Base-by-base conservation (phyloP, 2,113 vertebrate genomes). In the Collichthys lucidus region DNA sequence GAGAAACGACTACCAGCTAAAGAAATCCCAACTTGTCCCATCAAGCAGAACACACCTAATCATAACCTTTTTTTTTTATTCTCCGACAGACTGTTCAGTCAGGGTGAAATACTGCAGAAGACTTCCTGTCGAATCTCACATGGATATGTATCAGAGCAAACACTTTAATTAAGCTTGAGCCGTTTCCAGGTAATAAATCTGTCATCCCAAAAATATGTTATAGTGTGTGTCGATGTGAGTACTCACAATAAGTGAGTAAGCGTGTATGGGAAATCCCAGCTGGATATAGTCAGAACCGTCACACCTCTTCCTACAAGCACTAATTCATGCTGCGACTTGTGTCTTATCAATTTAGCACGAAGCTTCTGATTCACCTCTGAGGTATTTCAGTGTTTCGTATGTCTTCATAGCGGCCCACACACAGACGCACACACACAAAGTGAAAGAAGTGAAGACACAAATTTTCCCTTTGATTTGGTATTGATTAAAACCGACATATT, bases 1-100 rank as follows among this genome's bases (percentile, higher is more conserved):
- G 49, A 62, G 49, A 61, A 83, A 69, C 20, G 59, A 70, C 53
- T 72, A 52, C 24, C 24, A 49, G 60, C 60, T 35, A 46, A 77
- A 55, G 49, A 74, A 56, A 79, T 20, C 55, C 56, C 49, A 52
- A 70, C 61, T 29, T 50, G 70, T 77, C 55, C 29, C 24, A 77
- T 80, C 63, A 71, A 69, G 62, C 50, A 73, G 70, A 89, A 86
- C 72, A 72, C 74, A 64, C 69, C 82, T 73, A 68, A 31, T 77
- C 24, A 42, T 63, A 24, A 63, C 9, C 20, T 24, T 49, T 57
- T 50, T 12, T n/a, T 15, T 14, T 20, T 46, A 8, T 10, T 11
- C 56, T 61, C 31, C 14, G 76, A 64, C 17, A 22, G 14, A 55
- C 73, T 80, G 24, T 50, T 53, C 5, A 57, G 35, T 76, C 67